These are phyloP conservation scores for Falco concolor DNA, from an alignment of 2,797 vertebrate genomes.

Conservation along the genomic window DNA sequence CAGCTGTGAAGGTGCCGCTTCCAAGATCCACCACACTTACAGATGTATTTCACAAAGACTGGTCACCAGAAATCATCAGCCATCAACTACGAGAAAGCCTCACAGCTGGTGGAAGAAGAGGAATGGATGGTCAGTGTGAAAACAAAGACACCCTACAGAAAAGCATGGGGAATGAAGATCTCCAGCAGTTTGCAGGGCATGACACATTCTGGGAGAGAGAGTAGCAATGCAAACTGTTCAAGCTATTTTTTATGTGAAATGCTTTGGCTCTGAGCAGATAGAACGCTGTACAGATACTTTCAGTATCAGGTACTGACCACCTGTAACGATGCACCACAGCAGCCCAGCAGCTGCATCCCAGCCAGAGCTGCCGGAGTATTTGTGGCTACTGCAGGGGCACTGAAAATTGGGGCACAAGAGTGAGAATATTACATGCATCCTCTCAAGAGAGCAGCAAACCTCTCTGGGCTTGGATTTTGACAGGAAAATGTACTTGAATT, in stretches of 20 bases:
- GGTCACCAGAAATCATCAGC: not conserved
- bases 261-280: not conserved
- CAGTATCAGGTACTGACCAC: not conserved
- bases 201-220: not conserved
- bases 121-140: not conserved
- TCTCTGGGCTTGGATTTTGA: not conserved
- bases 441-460: accelerated
- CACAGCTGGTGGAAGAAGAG: not conserved
- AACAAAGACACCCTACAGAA: not conserved
- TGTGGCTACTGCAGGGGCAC: accelerated
- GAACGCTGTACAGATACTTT: not conserved
- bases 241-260: not conserved
- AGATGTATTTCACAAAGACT: not conserved
- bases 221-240: not conserved
- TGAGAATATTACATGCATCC: accelerated
- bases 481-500: not conserved
- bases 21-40: not conserved
- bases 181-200: not conserved
- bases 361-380: not conserved
- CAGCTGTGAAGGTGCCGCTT: not conserved
- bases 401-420: not conserved
- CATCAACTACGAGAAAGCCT: not conserved
- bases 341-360: not conserved
- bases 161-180: not conserved
- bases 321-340: not conserved